Percentiles rank a stretch among this genome's conserved stretches.
phyloP scores from a whole-genome alignment of 2,113 vertebrate genomes.

The Percopsis transmontana region DNA sequence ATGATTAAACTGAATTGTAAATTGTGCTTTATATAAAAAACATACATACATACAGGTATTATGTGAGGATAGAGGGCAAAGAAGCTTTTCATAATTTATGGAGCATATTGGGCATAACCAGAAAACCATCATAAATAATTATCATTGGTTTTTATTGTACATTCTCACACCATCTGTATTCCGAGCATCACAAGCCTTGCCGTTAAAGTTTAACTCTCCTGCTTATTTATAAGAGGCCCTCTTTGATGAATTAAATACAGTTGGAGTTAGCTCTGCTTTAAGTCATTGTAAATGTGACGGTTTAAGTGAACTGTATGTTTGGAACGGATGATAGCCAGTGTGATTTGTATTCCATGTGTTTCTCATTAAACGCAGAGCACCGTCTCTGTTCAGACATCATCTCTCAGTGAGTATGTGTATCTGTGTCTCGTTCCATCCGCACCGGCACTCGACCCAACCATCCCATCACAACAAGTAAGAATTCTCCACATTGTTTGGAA shows the following conservation, averaged over 20 bases:
- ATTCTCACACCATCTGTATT: neutral
- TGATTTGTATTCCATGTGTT: neutral
- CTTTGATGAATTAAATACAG: conserved; percentile 42
- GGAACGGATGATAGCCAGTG: conserved; percentile 6
- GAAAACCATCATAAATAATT: neutral
- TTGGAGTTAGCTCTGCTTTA: conserved; percentile 10
- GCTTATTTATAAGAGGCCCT: conserved; percentile 30
- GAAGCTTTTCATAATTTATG: no score
- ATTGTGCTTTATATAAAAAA: no score
- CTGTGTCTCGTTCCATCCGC: no score
- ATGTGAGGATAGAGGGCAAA: no score
- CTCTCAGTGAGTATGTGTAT: no score
- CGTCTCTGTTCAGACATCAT: no score
- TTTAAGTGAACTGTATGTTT: no score
- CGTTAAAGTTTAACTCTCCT: conserved; percentile 38
- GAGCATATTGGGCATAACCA: neutral
- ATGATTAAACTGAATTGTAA: no score
- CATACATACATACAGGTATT: no score
- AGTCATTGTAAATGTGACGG: no score
- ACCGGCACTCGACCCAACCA: no score
- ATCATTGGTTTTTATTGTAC: neutral
- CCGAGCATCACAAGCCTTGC: neutral
- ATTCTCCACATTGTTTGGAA: conserved; percentile 12
- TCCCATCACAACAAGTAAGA: neutral
- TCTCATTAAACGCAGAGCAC: neutral